phyloP scores from a whole-genome alignment of 2,888 invertebrate species.

The Drosophila tripunctata region DNA sequence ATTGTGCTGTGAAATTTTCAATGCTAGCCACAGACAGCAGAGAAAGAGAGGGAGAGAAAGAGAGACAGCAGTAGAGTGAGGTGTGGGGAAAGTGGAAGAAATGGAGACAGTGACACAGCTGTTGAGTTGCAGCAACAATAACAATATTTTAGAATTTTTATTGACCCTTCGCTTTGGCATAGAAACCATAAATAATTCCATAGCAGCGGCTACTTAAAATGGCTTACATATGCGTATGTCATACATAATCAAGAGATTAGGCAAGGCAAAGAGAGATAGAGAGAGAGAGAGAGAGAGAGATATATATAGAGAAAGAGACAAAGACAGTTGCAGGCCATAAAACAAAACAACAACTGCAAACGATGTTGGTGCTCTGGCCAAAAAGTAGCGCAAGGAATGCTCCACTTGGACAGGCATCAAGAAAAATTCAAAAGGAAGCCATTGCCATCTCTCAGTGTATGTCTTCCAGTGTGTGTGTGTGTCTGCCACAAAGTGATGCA shows the following conservation, averaged over 20 bases:
- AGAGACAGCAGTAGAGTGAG: too few relatives aligned
- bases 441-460: slow-evolving; percentile 13
- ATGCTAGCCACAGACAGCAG: slow-evolving; percentile 37
- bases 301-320: background rate
- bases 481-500: slow-evolving; percentile 71
- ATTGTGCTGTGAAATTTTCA: slow-evolving; percentile 56
- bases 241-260: slow-evolving; percentile 79
- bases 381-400: slow-evolving; percentile 54
- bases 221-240: slow-evolving; percentile 71
- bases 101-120: slow-evolving; percentile 20
- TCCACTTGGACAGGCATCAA: slow-evolving; percentile 78
- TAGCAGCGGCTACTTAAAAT: slow-evolving; percentile 49
- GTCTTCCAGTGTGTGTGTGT: slow-evolving; percentile 19
- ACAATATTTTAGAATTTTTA: slow-evolving; percentile 74
- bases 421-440: slow-evolving; percentile 64
- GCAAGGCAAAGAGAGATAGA: slow-evolving; percentile 4
- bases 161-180: slow-evolving; percentile 53
- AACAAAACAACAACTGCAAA: slow-evolving; percentile 31
- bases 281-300: background rate
- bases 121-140: slow-evolving; percentile 53
- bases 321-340: slow-evolving; percentile 52
- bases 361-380: slow-evolving; percentile 17
- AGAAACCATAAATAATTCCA: slow-evolving; percentile 63
- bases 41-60: slow-evolving; percentile 1
- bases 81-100: too few relatives aligned